These are phyloP conservation scores for Drosophila lacteicornis DNA, from an alignment of 1,140 invertebrate genomes.

Conservation along the genomic window DNA sequence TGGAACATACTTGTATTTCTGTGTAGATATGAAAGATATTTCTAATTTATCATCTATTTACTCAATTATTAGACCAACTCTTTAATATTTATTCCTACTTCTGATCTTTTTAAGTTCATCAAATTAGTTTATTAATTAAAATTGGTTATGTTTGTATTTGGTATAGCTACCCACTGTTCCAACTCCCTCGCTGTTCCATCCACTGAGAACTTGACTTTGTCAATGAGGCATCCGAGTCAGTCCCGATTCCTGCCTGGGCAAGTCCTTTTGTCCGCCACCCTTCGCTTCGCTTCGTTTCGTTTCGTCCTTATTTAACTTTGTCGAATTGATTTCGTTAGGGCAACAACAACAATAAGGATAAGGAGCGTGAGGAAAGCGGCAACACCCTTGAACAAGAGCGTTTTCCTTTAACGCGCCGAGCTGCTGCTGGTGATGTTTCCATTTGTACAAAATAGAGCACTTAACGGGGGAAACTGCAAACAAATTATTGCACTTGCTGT, in stretches of 20 bases:
- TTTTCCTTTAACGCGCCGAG: slow-evolving; percentile 30
- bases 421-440: slow-evolving; percentile 73
- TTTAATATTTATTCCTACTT: not conserved
- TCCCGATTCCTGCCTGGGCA: slow-evolving; percentile 15
- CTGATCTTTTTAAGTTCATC: not conserved
- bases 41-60: not conserved
- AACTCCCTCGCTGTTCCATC: not conserved
- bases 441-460: slow-evolving; percentile 85
- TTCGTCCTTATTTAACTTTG: slow-evolving; percentile 77
- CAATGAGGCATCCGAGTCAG: slow-evolving; percentile 43
- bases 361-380: slow-evolving; percentile 21
- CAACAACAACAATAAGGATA: slow-evolving; percentile 14
- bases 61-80: not conserved
- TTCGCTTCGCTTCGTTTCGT: slow-evolving; percentile 22
- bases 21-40: not conserved
- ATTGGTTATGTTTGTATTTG: not conserved
- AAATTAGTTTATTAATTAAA: not conserved
- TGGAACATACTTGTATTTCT: not conserved
- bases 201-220: slow-evolving; percentile 69
- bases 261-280: slow-evolving; percentile 40
- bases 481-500: slow-evolving; percentile 85
- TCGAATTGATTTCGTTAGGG: slow-evolving; percentile 81
- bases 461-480: slow-evolving; percentile 84
- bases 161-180: slow-evolving; percentile 47
- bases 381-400: slow-evolving; percentile 67